Base-by-base conservation (phyloP, 2,888 invertebrate genomes). In the Endomychus coccineus region DNA sequence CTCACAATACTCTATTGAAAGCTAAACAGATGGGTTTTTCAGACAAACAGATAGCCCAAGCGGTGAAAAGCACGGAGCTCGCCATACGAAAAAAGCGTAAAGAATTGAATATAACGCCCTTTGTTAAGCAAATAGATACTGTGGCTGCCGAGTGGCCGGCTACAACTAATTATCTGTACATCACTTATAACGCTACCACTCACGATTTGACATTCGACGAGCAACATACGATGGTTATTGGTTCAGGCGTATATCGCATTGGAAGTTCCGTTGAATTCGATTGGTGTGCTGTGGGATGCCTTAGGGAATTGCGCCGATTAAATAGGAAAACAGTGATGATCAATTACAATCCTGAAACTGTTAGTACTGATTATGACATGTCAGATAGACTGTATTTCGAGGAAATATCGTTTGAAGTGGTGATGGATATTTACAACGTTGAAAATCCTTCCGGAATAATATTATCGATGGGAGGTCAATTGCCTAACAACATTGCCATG, bases 81-180 rank as follows among this genome's bases (percentile, higher is more conserved):
- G 86, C 83, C 0, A 79, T 89, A 2, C 71, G 90, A 16, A 83
- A 81, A 51, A 73, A 79, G 49, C 71, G 90, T 33, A 78, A 81
- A 58, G 84, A 88, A 55, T 73, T 70, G 64, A 78, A 77, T 24
- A 81, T 96, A 12, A 74, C 71, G 1, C 95, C 95, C 0, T 85
- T 74, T 59, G 90, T 97, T 1, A 97, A 97, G 66, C 92, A 95
- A 71, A 97, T 99, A 46, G 97, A 98, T 65, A 98, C 97, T 0
- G 96, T 98, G 3, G 96, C 98, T 22, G 98, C 96, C 0, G 98
- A 99, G 67, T 99, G 96, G 95, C 98, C 98, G 0, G 97, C 97
- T 0, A 77, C 81, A 17, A 99, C 98, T 1, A 99, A 99, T 66
- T 99, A 99, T 61, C 73, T 99, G n/a, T 99, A 97, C 59, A 63